These are phyloP conservation scores for Platyrinchus mystaceus DNA, from an alignment of 2,797 vertebrate species.

Conservation along the genomic window DNA sequence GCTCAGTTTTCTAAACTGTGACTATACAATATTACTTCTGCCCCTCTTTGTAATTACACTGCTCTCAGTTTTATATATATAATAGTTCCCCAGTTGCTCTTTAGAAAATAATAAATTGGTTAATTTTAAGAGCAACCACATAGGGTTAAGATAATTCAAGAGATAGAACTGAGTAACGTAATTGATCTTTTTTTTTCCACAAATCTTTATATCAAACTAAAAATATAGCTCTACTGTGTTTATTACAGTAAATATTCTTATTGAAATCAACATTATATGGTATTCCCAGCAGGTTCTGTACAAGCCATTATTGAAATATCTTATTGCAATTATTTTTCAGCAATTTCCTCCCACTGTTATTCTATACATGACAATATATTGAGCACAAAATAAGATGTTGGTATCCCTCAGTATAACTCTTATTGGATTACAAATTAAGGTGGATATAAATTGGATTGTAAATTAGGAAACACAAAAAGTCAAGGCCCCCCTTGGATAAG, in stretches of 20 bases:
- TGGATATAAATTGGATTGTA: background rate
- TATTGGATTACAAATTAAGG: background rate
- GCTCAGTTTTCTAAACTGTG: slow-evolving; percentile 47
- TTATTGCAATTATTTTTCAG: slow-evolving; percentile 46
- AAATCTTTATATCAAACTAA: slow-evolving; percentile 52
- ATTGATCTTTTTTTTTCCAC: slow-evolving; percentile 23
- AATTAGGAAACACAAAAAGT: background rate
- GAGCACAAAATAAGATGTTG: background rate
- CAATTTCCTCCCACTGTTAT: slow-evolving; percentile 33
- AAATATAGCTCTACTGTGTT: slow-evolving; percentile 21
- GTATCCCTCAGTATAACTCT: background rate
- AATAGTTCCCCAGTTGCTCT: slow-evolving; percentile 45
- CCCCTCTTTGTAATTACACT: slow-evolving; percentile 48
- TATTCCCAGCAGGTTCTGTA: slow-evolving; percentile 19
- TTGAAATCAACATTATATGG: slow-evolving; percentile 11
- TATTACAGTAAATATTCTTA: slow-evolving; percentile 39
- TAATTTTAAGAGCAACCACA: slow-evolving; percentile 64
- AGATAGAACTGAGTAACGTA: slow-evolving; percentile 10
- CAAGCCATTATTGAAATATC: slow-evolving; percentile 33
- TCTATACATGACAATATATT: background rate
- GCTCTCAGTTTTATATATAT: slow-evolving; percentile 47
- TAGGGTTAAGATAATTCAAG: slow-evolving; percentile 56
- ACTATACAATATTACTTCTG: slow-evolving; percentile 28
- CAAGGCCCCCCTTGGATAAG: background rate
- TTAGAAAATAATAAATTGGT: slow-evolving; percentile 69